Conservation (phyloP, 2,888 invertebrate species). For the Plusia festucae region DNA sequence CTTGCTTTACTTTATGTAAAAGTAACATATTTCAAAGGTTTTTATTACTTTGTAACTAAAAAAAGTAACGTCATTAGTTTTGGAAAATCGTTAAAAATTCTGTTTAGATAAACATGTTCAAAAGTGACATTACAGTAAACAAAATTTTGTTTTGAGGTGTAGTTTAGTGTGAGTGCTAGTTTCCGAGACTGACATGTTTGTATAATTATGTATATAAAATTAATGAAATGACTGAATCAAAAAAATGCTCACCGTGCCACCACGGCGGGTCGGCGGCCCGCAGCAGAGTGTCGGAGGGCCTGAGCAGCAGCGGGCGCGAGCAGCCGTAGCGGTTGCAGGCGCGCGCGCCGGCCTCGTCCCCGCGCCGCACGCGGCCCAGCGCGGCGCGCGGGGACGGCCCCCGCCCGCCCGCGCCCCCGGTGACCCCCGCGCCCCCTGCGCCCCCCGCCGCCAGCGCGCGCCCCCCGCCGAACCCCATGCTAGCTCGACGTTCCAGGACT, state of each 20-base stretch:
- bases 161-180: too few species aligned
- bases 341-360: constrained; percentile 83
- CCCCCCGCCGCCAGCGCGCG: constrained; percentile 72
- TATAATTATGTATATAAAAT: too few species aligned
- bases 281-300: constrained; percentile 79
- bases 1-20: too few species aligned
- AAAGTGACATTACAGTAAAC: too few species aligned
- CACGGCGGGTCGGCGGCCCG: constrained; percentile 79
- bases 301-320: constrained; percentile 75
- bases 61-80: too few species aligned
- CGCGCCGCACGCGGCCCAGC: constrained; percentile 71
- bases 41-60: too few species aligned
- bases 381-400: constrained; percentile 67
- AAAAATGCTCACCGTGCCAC: constrained; percentile 80
- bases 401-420: constrained; percentile 63
- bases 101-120: too few species aligned
- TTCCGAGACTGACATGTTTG: too few species aligned
- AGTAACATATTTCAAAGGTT: background rate
- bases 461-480: constrained; percentile 80
- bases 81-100: too few species aligned
- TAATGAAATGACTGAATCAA: too few species aligned
- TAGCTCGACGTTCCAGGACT: constrained; percentile 76
- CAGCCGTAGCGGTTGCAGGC: constrained; percentile 86
- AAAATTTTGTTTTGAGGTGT: too few species aligned
- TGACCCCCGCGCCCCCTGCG: constrained; percentile 44